A percentile compares a stretch with the other conserved stretches of the same genome.
phyloP scores from a whole-genome alignment of 2,113 vertebrate genomes.

The Poicephalus meyeri region DNA sequence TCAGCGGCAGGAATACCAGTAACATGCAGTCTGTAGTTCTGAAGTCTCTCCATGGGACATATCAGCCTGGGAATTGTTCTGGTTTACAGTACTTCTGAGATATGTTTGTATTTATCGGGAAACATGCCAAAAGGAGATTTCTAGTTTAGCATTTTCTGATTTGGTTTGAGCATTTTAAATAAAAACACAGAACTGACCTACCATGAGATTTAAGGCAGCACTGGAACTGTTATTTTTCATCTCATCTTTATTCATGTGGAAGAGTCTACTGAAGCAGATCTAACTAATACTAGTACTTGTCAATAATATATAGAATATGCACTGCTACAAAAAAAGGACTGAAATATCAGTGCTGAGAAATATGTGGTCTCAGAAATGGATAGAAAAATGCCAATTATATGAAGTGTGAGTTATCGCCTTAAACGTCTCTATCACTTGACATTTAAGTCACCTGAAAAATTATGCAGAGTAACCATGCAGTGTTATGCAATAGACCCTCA shows the following conservation, averaged over 20 bases:
- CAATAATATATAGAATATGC: not conserved
- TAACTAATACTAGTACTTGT: not conserved
- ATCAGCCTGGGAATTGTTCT: not conserved
- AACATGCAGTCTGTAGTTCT: not conserved
- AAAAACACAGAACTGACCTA: not conserved
- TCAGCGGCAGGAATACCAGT: constrained; percentile 6
- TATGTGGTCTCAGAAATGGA: not conserved
- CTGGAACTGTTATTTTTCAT: not conserved
- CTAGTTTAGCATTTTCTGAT: not conserved
- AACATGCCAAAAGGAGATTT: not conserved
- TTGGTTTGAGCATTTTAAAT: not conserved
- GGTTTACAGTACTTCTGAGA: not conserved
- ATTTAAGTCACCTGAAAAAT: not conserved
- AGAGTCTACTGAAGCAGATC: not conserved
- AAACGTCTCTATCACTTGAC: not conserved
- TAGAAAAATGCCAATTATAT: not conserved
- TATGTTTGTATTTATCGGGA: not conserved
- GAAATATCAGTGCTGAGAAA: not conserved
- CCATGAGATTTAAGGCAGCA: not conserved
- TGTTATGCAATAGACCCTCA: not conserved
- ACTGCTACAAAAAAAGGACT: not conserved
- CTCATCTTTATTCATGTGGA: not conserved
- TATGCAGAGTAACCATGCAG: not conserved
- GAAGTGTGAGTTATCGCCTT: not conserved
- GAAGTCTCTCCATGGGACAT: not conserved